Base-by-base conservation (phyloP, 2,888 invertebrate genomes). In the Druceiella hillmani region DNA sequence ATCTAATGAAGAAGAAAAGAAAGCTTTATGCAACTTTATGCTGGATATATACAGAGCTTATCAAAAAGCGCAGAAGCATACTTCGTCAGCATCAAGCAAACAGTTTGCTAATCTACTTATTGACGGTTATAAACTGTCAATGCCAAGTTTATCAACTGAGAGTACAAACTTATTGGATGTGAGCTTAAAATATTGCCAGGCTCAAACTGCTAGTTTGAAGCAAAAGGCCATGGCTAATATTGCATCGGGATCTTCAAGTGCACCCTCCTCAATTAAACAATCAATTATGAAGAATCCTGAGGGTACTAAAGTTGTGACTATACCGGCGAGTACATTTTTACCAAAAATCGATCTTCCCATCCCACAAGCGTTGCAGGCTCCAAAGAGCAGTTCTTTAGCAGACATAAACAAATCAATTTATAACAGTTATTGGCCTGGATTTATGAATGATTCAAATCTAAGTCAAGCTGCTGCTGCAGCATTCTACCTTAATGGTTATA, bases 161-260 rank as follows among this genome's bases (percentile, higher is more conserved):
- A 79, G 73, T 49, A 61, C 64, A 39, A 82, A 81, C 53, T 60
- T 78, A 6, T 62, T 81, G 3, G 86, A 86, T 49, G 59, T 79
- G 22, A 84, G 83, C 31, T 68, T 81, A 47, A 85, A 82, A 56
- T 80, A 80, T 51, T 84, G 86, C 52, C 76, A 81, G 45, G 78
- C 78, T 50, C 66, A 79, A 45, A 73, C 76, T 38, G 64, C 74
- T 13, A 62, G 69, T 1, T 67, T 78, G 41, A 82, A 78, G 55
- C 71, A 76, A 36, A 68, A 72, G 42, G 68, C 72, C 2, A 55
- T 58, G 39, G 62, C 64, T 1, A 60, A 57, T 50, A 44, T 62
- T n/a, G n/a, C n/a, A n/a, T n/a, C n/a, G n/a, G n/a, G n/a, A n/a
- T n/a, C n/a, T n/a, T n/a, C n/a, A n/a, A n/a, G n/a, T n/a, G n/a